phyloP scores from a whole-genome alignment of 1,140 invertebrate genomes.

The Teleopsis dalmanni region DNA sequence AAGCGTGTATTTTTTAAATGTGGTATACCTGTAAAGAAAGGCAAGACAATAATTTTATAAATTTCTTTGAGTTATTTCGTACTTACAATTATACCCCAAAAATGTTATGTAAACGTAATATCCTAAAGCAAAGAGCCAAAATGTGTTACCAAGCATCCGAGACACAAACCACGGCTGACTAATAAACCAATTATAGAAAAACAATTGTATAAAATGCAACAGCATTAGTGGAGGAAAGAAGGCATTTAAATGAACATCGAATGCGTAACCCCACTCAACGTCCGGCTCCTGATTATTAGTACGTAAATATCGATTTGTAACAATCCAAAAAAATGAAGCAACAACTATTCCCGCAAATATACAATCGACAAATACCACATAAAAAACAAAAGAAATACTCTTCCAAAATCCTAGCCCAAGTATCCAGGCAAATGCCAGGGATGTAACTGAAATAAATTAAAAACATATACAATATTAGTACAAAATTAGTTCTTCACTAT shows the following conservation, averaged over 20 bases:
- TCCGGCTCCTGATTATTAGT: constrained; percentile 61
- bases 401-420: constrained; percentile 66
- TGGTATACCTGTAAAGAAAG: constrained; percentile 70
- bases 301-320: constrained; percentile 75
- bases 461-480: background rate
- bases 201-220: constrained; percentile 85
- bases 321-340: constrained; percentile 84
- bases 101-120: constrained; percentile 99
- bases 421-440: constrained; percentile 80
- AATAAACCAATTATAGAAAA: constrained; percentile 79
- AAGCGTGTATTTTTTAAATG: constrained; percentile 82
- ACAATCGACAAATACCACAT: constrained; percentile 92
- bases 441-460: constrained; percentile 63
- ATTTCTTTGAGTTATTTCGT: background rate
- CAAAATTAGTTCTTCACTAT: constrained; percentile 43
- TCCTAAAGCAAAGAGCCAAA: constrained; percentile 84
- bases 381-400: constrained; percentile 82
- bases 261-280: constrained; percentile 98
- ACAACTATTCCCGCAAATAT: constrained; percentile 80
- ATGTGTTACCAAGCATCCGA: constrained; percentile 81
- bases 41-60: constrained; percentile 7
- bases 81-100: constrained; percentile 92
- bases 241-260: constrained; percentile 98
- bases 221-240: constrained; percentile 93
- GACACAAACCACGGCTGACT: constrained; percentile 67